Evolutionary conservation across 2,797 vertebrate genomes (phyloP).

Genomic region (Brachymystax lenok): DNA sequence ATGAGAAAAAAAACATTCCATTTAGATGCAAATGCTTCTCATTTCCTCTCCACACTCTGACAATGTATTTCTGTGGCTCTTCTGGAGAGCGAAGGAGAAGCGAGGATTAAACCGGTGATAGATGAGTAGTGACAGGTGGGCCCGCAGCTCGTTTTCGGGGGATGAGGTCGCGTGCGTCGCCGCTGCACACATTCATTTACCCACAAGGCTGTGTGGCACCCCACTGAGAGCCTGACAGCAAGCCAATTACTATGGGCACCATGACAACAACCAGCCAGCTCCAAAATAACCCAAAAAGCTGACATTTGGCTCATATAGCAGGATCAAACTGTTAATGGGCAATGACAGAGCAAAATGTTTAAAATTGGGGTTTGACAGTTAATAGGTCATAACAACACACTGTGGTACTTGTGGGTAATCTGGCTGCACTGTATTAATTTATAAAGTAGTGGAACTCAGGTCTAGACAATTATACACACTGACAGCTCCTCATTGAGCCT

Average conservation of each 20-base stretch:
- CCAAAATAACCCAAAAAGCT: conserved; percentile 32
- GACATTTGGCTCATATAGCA: conserved; percentile 29
- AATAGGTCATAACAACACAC: conserved; percentile 2
- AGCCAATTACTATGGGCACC: conserved; percentile 64
- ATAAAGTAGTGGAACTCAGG: not conserved
- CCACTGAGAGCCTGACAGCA: conserved; percentile 53
- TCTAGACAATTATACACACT: not conserved
- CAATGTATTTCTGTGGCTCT: conserved; percentile 21
- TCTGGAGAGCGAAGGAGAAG: conserved; percentile 18
- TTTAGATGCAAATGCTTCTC: conserved; percentile 78
- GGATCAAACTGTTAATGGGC: conserved; percentile 40
- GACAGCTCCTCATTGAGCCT: not conserved
- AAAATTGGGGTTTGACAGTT: conserved; percentile 30
- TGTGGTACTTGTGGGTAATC: not conserved
- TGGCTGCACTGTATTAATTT: not conserved
- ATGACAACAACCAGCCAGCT: conserved; percentile 40
- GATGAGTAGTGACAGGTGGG: conserved; percentile 73
- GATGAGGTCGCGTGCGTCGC: conserved; percentile 63
- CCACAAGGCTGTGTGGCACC: conserved; percentile 33
- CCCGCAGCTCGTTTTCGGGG: conserved; percentile 36
- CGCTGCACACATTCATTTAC: conserved; percentile 68
- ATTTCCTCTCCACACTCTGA: conserved; percentile 34
- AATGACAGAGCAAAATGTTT: conserved; percentile 42
- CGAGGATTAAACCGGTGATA: conserved; percentile 58
- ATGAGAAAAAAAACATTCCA: conserved; percentile 64